A percentile compares a stretch with the other conserved stretches of the same genome.
Conservation (phyloP, 2,113 vertebrate species). For the Polypterus senegalus region DNA sequence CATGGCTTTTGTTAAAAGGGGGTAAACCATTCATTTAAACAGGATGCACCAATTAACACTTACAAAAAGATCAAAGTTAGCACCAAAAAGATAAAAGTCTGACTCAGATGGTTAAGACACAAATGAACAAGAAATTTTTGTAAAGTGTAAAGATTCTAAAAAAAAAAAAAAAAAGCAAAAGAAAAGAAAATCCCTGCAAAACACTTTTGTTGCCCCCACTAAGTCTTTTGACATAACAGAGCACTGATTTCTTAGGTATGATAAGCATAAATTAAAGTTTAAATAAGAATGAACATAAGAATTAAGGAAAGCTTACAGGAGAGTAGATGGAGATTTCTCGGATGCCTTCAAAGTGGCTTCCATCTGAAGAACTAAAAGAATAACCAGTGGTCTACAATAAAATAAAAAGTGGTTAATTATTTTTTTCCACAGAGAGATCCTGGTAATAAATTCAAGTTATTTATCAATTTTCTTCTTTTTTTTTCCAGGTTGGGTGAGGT, state of each 20-base stretch:
- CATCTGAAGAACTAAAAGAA: conserved; percentile 31
- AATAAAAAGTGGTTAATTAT: not conserved
- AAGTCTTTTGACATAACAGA: no score
- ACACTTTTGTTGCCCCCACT: no score
- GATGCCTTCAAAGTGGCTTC: conserved; percentile 37
- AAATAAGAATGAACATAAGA: no score
- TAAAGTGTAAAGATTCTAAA: conserved; percentile 7
- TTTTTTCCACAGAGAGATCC: no score
- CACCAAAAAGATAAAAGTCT: conserved; percentile 22
- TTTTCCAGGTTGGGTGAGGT: no score
- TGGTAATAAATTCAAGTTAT: no score
- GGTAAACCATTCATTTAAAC: not conserved
- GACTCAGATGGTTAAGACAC: conserved; percentile 21
- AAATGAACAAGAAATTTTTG: conserved; percentile 13
- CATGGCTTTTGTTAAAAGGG: not conserved
- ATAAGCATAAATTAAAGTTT: no score
- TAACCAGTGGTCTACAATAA: conserved; percentile 36
- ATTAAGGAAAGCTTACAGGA: conserved; percentile 31
- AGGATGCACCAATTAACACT: conserved; percentile 20
- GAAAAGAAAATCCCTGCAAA: no score
- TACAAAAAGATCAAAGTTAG: conserved; percentile 13
- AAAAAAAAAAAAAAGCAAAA: not conserved
- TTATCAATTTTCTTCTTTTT: no score
- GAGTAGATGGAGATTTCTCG: conserved; percentile 34
- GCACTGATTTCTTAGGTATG: no score